phyloP scores from a whole-genome alignment of 2,888 invertebrate genomes.

The Poecilobothrus nobilitatus region DNA sequence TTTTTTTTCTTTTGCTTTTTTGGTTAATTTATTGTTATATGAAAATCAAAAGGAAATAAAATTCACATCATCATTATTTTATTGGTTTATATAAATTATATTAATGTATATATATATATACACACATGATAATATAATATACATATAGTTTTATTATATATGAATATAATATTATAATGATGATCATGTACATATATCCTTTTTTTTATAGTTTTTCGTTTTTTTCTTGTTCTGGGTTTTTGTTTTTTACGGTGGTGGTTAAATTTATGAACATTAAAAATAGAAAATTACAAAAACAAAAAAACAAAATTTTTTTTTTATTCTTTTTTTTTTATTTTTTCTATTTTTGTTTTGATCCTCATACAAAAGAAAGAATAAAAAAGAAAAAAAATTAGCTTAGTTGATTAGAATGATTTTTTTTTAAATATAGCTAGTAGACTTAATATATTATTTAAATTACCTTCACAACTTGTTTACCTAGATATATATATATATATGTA shows the following conservation, averaged over 20 bases:
- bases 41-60: constrained; percentile 4
- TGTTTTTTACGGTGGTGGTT: background rate
- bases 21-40: constrained; percentile 6
- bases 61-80: constrained; percentile 3
- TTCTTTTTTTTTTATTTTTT: too few relatives aligned
- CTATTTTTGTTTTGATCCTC: background rate
- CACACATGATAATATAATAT: background rate
- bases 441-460: too few relatives aligned
- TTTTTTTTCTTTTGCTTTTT: background rate
- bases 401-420: background rate
- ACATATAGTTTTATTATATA: background rate
- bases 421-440: background rate
- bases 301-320: too few relatives aligned
- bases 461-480: too few relatives aligned
- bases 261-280: constrained; percentile 4
- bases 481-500: too few relatives aligned
- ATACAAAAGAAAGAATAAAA: background rate
- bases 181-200: too few relatives aligned
- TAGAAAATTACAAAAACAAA: too few relatives aligned
- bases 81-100: background rate
- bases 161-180: background rate
- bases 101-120: background rate
- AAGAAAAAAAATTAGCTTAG: background rate
- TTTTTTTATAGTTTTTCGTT: too few relatives aligned
- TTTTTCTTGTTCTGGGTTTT: background rate